Conservation (phyloP, 37 sponge, comb jelly and placozoan species). For the Haliclona indistincta region DNA sequence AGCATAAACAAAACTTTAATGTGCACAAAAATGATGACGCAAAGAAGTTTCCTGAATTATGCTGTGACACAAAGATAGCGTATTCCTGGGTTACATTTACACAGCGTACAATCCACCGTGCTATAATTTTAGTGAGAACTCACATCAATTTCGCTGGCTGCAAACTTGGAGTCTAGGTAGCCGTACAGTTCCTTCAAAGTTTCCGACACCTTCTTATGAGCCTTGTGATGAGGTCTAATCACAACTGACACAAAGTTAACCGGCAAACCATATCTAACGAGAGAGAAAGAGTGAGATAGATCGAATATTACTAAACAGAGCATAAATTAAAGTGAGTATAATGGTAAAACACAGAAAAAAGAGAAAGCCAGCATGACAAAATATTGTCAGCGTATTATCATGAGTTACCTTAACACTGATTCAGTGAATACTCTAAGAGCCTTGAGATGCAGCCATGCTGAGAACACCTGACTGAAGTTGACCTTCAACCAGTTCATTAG, state of each 20-base stretch:
- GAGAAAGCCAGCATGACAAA: too few species aligned
- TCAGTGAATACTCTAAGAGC: slow-evolving; percentile 91
- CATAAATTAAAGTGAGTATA: neutral
- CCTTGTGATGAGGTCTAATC: slow-evolving; percentile 69
- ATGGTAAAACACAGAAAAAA: too few species aligned
- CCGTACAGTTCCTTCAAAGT: slow-evolving; percentile 65
- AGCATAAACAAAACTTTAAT: too few species aligned
- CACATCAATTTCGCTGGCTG: slow-evolving; percentile 53
- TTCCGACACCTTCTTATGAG: slow-evolving; percentile 74
- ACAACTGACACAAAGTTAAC: slow-evolving; percentile 77
- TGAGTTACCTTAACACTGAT: slow-evolving; percentile 90
- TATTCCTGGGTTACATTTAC: too few species aligned
- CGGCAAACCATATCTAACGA: slow-evolving; percentile 70
- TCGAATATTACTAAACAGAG: neutral
- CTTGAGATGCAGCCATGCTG: slow-evolving; percentile 93
- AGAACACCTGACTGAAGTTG: slow-evolving; percentile 90
- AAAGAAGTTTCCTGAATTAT: too few species aligned
- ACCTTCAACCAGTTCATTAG: slow-evolving; percentile 97
- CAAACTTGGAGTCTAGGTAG: slow-evolving; percentile 72
- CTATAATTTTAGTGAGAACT: too few species aligned
- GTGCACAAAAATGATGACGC: too few species aligned
- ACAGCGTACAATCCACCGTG: too few species aligned
- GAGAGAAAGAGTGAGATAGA: neutral
- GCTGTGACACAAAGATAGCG: too few species aligned
- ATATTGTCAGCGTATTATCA: too few species aligned